A percentile compares a stretch with the other conserved stretches of the same genome.
Evolutionary conservation across 2,113 vertebrate species (phyloP).

Genomic region (Corynorhinus townsendii): DNA sequence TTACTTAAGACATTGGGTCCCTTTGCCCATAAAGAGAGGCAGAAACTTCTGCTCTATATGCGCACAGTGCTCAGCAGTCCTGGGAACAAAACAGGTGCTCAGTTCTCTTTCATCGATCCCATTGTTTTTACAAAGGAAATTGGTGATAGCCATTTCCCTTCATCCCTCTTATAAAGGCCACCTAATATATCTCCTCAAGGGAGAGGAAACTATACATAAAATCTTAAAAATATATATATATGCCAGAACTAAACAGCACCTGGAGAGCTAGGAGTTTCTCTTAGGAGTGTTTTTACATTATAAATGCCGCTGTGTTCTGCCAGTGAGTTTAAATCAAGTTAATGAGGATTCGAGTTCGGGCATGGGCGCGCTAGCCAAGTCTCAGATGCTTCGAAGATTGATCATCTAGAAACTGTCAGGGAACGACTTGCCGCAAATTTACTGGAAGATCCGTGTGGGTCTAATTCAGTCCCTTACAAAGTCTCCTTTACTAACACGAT

Average conservation of each 20-base stretch:
- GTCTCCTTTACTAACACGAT: conserved; percentile 37
- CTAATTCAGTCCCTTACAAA: conserved; percentile 53
- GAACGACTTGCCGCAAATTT: not conserved
- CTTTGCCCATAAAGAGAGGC: not conserved
- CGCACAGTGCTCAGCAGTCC: not conserved
- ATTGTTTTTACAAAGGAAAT: not conserved
- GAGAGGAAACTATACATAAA: not conserved
- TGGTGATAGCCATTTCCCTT: not conserved
- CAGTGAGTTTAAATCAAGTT: conserved; percentile 50
- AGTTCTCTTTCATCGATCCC: not conserved
- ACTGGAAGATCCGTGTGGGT: conserved; percentile 37
- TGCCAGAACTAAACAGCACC: not conserved
- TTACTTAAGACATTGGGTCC: not conserved
- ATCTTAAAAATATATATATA: not conserved
- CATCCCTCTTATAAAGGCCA: not conserved
- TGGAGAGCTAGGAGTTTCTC: conserved; percentile 9
- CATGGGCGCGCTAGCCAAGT: not conserved
- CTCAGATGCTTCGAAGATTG: conserved; percentile 13
- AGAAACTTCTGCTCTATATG: not conserved
- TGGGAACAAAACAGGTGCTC: not conserved
- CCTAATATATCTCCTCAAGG: not conserved
- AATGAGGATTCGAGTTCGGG: conserved; percentile 23
- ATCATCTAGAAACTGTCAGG: conserved; percentile 13
- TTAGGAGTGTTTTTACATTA: not conserved
- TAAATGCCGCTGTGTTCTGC: conserved; percentile 44